Evolutionary conservation across 2,888 invertebrate genomes (phyloP), one percentile per base, ranked within the genome.

Genomic region (Plebejus melissa): DNA sequence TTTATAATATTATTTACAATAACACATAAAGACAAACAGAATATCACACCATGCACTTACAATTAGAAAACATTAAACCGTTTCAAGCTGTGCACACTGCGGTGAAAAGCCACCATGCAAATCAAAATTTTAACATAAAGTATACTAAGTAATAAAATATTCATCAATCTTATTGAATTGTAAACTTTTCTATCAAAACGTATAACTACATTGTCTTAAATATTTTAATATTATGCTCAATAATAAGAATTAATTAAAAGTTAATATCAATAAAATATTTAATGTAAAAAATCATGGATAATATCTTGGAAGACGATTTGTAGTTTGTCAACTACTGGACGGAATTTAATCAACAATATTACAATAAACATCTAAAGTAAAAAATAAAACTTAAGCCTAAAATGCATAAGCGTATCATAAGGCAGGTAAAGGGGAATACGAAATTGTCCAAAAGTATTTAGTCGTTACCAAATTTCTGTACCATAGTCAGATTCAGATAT

Each of bases 401-500:
- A 38, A 76, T 72, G 79, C 77, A 78, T 80, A 81, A 83, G 81
- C 81, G 82, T 82, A 81, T 76, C 79, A 78, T 32, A 76, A 80
- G 74, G 74, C 75, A 80, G 81, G 81, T 82, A 82, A 82, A 81
- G 78, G 78, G 74, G 74, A 57, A 76, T 74, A 71, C 76, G 22
- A 74, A 76, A 74, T 72, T 50, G 74, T 57, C 38, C 69, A 74
- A 69, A 38, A 74, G 76, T 5, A 72, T 28, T 71, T 11, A 54
- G 28, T 22, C 75, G 75, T 74, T 77, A 97, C 97, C 97, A 97
- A 85, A 97, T 97, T 93, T 97, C 97, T 76, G 96, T 96, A 79
- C 95, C 95, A 81, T 94, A 94, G 80, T 96, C 95, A 16, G 95
- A 92, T 83, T 93, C 93, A 76, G 94, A 91, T 79, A 95, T 94